phyloP scores from a whole-genome alignment of 2,797 vertebrate genomes.

The Rhincodon typus region DNA sequence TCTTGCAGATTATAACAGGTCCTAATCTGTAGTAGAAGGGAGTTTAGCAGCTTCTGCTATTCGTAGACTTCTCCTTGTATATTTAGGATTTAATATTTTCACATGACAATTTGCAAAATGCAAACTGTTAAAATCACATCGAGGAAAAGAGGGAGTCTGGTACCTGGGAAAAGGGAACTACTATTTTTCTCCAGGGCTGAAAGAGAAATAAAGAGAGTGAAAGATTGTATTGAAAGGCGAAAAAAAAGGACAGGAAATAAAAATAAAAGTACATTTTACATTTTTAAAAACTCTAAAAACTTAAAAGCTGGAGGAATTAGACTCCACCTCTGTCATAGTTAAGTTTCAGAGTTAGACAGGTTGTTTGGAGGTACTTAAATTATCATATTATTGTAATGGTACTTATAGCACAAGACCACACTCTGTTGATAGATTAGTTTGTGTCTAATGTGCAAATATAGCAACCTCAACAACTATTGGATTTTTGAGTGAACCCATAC shows the following conservation, averaged over 20 bases:
- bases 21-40: neutral
- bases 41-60: neutral
- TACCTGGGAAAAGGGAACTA: neutral
- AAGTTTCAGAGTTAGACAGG: neutral
- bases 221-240: neutral
- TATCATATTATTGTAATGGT: neutral
- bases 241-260: neutral
- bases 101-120: neutral
- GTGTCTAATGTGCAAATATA: no score
- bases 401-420: neutral
- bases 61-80: neutral
- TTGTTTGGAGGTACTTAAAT: neutral
- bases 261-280: neutral
- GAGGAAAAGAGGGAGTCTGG: neutral
- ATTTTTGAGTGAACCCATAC: neutral
- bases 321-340: neutral
- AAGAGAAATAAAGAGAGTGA: neutral
- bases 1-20: neutral
- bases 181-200: neutral
- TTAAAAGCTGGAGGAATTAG: neutral
- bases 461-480: no score
- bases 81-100: neutral
- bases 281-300: neutral
- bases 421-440: no score
- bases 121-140: neutral